Percentiles rank a stretch among this genome's conserved stretches.
Conservation (phyloP, 2,888 invertebrate genomes). For the Bhutanitis thaidina region DNA sequence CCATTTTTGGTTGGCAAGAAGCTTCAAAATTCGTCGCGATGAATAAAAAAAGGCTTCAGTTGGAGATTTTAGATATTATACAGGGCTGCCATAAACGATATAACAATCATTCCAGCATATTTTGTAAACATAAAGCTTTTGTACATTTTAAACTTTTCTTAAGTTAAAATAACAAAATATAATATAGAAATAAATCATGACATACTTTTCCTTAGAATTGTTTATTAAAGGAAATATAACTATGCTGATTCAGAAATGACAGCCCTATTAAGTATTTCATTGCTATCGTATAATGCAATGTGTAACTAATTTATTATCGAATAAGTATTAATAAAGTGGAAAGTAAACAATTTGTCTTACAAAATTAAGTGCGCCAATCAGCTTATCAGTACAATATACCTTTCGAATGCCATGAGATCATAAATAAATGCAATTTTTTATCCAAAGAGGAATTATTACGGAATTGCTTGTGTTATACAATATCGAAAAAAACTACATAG, state of each 20-base stretch:
- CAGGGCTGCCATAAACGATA: slow-evolving; percentile 5
- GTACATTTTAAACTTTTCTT: too few relatives aligned
- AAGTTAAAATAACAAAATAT: not conserved
- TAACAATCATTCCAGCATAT: not conserved
- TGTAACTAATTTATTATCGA: slow-evolving; percentile 2
- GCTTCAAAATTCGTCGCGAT: not conserved
- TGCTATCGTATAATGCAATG: not conserved
- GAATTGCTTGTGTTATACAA: slow-evolving; percentile 30
- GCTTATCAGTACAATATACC: slow-evolving; percentile 34
- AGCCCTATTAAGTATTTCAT: slow-evolving; percentile 3
- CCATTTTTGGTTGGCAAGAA: not conserved
- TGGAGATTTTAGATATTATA: not conserved
- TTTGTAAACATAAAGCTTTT: too few relatives aligned
- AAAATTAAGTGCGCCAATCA: slow-evolving; percentile 35
- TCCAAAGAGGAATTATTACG: slow-evolving; percentile 38
- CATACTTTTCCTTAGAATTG: too few relatives aligned
- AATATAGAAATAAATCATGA: too few relatives aligned
- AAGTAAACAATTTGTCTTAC: slow-evolving; percentile 25
- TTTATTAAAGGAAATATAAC: too few relatives aligned
- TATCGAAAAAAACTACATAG: slow-evolving; percentile 26
- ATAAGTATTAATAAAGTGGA: slow-evolving; percentile 19
- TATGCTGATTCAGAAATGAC: not conserved
- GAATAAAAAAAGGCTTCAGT: not conserved
- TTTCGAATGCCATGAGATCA: slow-evolving; percentile 65
- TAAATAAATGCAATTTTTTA: slow-evolving; percentile 66